Evolutionary conservation across 2,888 invertebrate genomes (phyloP), one percentile per base, ranked within the genome.

Genomic region (Achlya flavicornis): DNA sequence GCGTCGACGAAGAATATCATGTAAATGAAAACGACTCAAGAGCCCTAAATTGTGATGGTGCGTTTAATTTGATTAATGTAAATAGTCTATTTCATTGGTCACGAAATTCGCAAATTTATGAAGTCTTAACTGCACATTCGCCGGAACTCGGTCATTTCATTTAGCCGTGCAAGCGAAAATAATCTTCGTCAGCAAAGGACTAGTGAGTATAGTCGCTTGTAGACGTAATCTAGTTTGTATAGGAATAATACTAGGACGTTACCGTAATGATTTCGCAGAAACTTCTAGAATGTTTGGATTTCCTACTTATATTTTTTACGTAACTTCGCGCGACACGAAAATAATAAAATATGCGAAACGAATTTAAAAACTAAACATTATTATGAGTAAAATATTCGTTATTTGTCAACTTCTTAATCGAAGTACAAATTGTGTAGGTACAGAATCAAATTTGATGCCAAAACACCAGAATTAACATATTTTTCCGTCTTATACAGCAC

Each of bases 21-120:
- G 19, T 53, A 19, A 53, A 53, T 53, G 53, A 53, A 53, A 19
- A 19, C n/a, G 16, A 38, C 32, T 16, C 12, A 8, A 59, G n/a
- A 38, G 14, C 16, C 38, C 58, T 38, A n/a, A 16, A n/a, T 3
- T 16, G 35, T 59, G 7, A 59, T 11, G 10, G 16, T 14, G n/a
- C 12, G 38, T 33, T 59, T 59, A 59, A 58, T 35, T 59, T 59
- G 58, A 59, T 35, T 58, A 58, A 33, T 33, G 33, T 35, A 33
- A 41, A 12, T 41, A 59, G 38, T 16, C 35, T 16, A 38, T 11
- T 59, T 35, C 10, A 11, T 38, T 35, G n/a, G 16, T 38, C n/a
- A 38, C 16, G 35, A 38, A n/a, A 16, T 35, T 16, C 8, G 35
- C 5, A 38, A n/a, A 59, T 19, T 53, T 10, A 16, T 53, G 46